Base-by-base conservation (phyloP, 2,797 vertebrate genomes). In the Xenopus petersii region DNA sequence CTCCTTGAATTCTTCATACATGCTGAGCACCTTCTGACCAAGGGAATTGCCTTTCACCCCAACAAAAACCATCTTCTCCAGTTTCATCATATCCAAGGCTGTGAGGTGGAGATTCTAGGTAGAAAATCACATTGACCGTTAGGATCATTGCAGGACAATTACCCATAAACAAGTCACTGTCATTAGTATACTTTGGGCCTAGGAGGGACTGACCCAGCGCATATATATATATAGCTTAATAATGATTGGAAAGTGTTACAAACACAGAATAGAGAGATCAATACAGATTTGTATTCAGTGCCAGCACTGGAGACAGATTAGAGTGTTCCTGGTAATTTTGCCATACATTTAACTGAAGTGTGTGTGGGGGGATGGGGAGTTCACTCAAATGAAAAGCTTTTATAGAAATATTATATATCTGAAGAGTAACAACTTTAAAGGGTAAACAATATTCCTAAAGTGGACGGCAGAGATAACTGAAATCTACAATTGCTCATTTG, bases 51-150 rank as follows among this genome's bases (percentile, higher is more conserved):
- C 97, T 80, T 81, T 87, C 55, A 93, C 58, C 0, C 96, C 95
- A 0, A 94, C 95, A 12, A 98, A 92, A 82, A 95, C 95, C 0
- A 98, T 33, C 81, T 2, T 26, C 26, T 26, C 26, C 26, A 26
- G 26, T 95, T 99, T 94, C 54, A 92, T 80, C 81, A 98, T 86
- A 76, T 98, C 94, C 80, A 93, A 75, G 0, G 87, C 87, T 0
- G 93, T 94, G 80, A 84, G 68, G 82, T 98, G 85, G 74, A 96
- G 79, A 33, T 85, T 87, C 96, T 98, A 3, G 26, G 2, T 26
- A 30, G 26, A 30, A 30, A 30, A 30, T 2, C 26, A 30, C 4
- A 30, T 30, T 30, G 26, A 4, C 26, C 2, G 26, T 30, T 2
- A 30, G 2, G 2, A 30, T 30, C 4, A 30, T 2, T 30, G 2